Evolutionary conservation across 2,113 vertebrate species (phyloP).

Genomic region (Lathamus discolor): DNA sequence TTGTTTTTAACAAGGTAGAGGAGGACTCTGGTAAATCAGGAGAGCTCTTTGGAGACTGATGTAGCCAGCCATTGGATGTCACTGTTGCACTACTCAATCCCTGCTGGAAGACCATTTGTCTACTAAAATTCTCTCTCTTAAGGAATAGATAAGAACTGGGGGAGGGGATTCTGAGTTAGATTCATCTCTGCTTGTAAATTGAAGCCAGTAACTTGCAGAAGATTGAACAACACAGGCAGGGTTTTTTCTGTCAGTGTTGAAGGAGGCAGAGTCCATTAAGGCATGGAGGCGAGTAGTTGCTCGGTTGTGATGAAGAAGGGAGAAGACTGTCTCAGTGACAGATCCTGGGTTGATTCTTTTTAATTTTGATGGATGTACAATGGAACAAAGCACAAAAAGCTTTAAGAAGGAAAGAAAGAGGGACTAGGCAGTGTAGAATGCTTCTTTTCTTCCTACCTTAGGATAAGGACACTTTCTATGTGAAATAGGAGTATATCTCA

Average conservation of each 20-base stretch:
- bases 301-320: not conserved
- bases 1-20: not conserved
- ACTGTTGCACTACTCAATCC: conserved; percentile 70
- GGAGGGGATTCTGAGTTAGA: not conserved
- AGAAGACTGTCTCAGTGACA: not conserved
- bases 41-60: not conserved
- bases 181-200: conserved; percentile 3
- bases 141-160: conserved; percentile 17
- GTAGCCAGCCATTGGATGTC: conserved; percentile 71
- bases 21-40: not conserved
- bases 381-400: not conserved
- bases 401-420: not conserved
- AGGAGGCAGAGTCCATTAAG: not conserved
- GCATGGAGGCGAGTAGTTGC: not conserved
- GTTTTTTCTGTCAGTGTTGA: not conserved
- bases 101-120: not conserved
- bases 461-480: not conserved
- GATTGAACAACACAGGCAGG: conserved; percentile 7
- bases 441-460: not conserved
- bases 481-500: not conserved
- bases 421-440: not conserved
- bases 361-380: not conserved
- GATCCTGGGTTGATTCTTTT: not conserved
- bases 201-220: not conserved
- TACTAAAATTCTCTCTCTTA: conserved; percentile 1